These are phyloP conservation scores for Sylvilagus bachmani DNA, from an alignment of 2,113 vertebrate genomes.

Conservation along the genomic window DNA sequence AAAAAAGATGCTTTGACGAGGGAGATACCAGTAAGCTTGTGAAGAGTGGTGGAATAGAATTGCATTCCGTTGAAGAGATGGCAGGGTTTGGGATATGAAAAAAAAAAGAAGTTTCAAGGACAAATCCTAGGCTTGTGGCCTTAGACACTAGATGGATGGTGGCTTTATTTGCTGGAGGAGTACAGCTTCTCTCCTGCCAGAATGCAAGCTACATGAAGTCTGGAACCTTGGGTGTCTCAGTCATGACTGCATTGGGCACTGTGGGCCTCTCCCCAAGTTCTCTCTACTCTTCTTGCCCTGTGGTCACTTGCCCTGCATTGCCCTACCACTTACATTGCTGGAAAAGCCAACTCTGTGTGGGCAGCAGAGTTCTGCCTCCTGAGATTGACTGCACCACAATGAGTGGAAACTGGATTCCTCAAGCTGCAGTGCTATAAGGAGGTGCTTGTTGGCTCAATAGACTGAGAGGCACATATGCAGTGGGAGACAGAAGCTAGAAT, in stretches of 20 bases:
- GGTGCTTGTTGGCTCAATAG: too few species aligned
- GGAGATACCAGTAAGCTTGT: background rate
- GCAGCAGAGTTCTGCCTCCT: background rate
- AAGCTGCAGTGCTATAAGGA: background rate
- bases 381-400: background rate
- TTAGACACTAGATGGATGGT: background rate
- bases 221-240: background rate
- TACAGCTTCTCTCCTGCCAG: background rate
- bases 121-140: background rate
- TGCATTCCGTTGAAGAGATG: background rate
- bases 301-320: too few species aligned
- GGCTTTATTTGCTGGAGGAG: background rate
- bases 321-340: background rate
- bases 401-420: background rate
- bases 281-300: background rate
- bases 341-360: background rate
- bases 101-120: background rate
- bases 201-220: too few species aligned
- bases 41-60: background rate
- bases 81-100: background rate
- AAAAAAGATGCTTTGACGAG: background rate
- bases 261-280: background rate
- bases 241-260: background rate
- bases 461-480: background rate
- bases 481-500: background rate